Evolutionary conservation across 2,113 vertebrate genomes (phyloP).

Genomic region (Phrynocephalus versicolor): DNA sequence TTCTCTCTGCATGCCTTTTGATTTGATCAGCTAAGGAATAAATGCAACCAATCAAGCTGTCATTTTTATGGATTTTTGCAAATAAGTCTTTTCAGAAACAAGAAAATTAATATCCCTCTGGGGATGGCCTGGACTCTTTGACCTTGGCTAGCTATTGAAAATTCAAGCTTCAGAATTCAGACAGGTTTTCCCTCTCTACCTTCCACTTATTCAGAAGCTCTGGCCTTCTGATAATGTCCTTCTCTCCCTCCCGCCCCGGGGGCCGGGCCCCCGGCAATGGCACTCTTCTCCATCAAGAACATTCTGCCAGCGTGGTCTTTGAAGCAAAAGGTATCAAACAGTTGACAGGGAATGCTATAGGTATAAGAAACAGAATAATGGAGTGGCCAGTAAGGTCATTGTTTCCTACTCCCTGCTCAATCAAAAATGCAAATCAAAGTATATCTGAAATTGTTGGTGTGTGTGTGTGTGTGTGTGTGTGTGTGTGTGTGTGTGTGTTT

Average conservation of each 20-base stretch:
- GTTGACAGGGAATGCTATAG: neutral
- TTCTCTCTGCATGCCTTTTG: conserved; percentile 10
- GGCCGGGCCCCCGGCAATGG: too few relatives aligned
- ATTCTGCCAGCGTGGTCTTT: neutral
- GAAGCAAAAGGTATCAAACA: neutral
- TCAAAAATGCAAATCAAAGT: neutral
- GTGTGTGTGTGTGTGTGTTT: neutral
- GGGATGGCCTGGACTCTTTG: conserved; percentile 8
- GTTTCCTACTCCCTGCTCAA: neutral
- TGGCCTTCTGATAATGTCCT: neutral
- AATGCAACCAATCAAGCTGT: neutral
- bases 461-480: neutral
- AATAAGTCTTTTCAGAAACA: conserved; percentile 13
- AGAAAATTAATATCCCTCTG: conserved; percentile 11
- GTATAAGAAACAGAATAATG: neutral
- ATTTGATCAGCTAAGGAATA: conserved; percentile 23
- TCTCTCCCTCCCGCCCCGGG: neutral
- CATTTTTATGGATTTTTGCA: conserved; percentile 27
- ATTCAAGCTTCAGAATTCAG: neutral
- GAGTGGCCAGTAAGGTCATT: neutral
- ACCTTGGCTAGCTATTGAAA: conserved; percentile 3
- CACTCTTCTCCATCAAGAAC: neutral
- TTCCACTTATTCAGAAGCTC: neutral
- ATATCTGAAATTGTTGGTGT: neutral
- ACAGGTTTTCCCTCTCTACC: neutral